These are phyloP conservation scores for Leucophenga varia DNA, from an alignment of 1,140 invertebrate species.

Conservation along the genomic window DNA sequence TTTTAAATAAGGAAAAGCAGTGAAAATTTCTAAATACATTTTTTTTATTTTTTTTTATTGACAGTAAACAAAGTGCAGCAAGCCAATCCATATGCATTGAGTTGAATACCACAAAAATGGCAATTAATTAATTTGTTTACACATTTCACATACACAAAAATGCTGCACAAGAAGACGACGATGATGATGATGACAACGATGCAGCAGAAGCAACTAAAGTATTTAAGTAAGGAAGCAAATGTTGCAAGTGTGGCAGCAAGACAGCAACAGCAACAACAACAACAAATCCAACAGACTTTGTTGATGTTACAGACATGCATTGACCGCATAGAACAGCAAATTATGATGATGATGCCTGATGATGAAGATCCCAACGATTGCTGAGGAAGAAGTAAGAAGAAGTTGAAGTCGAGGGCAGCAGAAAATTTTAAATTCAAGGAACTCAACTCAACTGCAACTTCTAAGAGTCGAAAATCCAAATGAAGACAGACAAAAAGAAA, in stretches of 20 bases:
- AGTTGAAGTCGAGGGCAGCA: too few species aligned
- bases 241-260: neutral
- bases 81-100: too few species aligned
- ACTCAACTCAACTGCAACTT: too few species aligned
- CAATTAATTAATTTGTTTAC: constrained; percentile 54
- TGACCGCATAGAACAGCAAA: constrained; percentile 23
- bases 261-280: constrained; percentile 14
- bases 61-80: constrained; percentile 12
- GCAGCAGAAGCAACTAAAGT: constrained; percentile 47
- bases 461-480: too few species aligned
- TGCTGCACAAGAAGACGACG: constrained; percentile 47
- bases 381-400: too few species aligned
- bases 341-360: too few species aligned
- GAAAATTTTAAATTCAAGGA: too few species aligned
- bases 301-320: constrained; percentile 36
- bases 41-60: constrained; percentile 1
- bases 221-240: neutral
- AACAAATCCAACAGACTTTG: constrained; percentile 7
- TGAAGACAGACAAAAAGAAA: too few species aligned
- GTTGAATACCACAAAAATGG: constrained; percentile 27
- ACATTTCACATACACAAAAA: constrained; percentile 33
- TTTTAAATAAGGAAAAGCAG: too few species aligned
- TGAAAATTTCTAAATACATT: constrained; percentile 9
- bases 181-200: constrained; percentile 49
- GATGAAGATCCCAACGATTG: too few species aligned